Conservation (phyloP, 2,797 vertebrate species). For the Muscicapa striata region DNA sequence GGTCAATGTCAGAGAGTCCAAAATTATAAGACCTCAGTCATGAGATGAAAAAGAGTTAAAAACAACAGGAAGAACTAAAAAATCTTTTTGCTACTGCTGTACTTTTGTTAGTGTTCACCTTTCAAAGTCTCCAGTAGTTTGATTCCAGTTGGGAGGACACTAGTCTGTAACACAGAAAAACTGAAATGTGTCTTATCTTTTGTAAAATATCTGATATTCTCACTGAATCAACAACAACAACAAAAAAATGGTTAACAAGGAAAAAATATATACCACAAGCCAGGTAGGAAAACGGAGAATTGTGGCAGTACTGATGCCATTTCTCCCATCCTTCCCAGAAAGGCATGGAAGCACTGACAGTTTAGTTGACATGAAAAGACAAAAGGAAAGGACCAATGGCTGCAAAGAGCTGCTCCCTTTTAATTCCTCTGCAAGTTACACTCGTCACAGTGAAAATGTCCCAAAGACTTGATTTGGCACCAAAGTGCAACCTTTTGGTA, state of each 20-base stretch:
- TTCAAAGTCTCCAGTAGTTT: neutral
- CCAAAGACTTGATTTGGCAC: neutral
- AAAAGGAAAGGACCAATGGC: neutral
- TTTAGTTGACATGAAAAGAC: neutral
- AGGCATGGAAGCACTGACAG: neutral
- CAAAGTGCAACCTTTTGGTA: neutral
- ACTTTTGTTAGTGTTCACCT: neutral
- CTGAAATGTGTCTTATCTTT: neutral
- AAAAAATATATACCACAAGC: neutral
- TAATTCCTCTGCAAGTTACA: neutral
- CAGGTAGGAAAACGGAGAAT: neutral
- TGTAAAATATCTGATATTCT: neutral
- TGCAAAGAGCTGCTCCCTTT: neutral
- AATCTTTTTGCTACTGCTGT: neutral
- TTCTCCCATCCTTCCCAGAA: neutral
- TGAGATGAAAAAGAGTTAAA: neutral
- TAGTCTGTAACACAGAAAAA: neutral
- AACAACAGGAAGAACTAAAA: neutral
- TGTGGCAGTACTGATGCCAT: neutral
- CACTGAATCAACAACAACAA: neutral
- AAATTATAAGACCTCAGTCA: neutral
- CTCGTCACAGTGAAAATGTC: neutral
- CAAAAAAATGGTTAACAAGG: neutral
- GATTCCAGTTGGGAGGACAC: neutral
- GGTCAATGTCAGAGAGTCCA: neutral